These are phyloP conservation scores for Athalia rosae DNA, from an alignment of 2,888 invertebrate species.

Conservation along the genomic window DNA sequence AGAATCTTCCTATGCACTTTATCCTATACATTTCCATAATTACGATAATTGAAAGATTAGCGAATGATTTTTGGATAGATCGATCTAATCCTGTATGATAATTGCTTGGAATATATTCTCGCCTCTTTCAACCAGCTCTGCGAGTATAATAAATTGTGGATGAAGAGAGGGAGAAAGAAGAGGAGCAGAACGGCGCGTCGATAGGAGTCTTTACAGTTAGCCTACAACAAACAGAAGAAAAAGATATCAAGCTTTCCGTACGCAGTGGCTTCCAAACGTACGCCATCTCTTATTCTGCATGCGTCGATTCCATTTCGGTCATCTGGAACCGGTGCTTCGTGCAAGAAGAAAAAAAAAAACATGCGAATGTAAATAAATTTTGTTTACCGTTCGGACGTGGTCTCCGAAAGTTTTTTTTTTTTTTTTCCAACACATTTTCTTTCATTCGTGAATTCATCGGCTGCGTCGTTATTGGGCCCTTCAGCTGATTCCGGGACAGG, in stretches of 20 bases:
- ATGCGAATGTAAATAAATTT: background rate
- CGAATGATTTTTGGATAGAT: constrained; percentile 5
- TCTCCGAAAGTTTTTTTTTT: background rate
- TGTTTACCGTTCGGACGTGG: constrained; percentile 11
- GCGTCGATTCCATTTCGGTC: constrained; percentile 17
- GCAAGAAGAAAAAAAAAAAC: background rate
- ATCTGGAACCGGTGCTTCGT: constrained; percentile 32
- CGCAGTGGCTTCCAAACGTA: constrained; percentile 2
- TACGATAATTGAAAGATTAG: no score
- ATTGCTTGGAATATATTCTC: constrained; percentile 49
- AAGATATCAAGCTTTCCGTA: constrained; percentile 35
- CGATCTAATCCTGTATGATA: constrained; percentile 43
- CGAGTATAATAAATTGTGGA: background rate
- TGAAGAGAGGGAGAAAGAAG: constrained; percentile 44
- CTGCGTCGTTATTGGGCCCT: background rate
- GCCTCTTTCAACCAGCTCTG: background rate
- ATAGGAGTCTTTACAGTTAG: constrained; percentile 61
- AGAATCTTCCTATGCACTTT: no score
- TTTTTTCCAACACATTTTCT: no score
- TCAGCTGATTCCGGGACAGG: constrained; percentile 9
- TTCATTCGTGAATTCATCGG: background rate
- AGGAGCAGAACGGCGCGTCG: constrained; percentile 9
- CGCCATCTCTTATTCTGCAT: background rate
- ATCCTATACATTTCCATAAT: no score
- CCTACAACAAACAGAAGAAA: constrained; percentile 49